Conservation (phyloP, 2,888 invertebrate genomes). For the Augochlorella aurata region DNA sequence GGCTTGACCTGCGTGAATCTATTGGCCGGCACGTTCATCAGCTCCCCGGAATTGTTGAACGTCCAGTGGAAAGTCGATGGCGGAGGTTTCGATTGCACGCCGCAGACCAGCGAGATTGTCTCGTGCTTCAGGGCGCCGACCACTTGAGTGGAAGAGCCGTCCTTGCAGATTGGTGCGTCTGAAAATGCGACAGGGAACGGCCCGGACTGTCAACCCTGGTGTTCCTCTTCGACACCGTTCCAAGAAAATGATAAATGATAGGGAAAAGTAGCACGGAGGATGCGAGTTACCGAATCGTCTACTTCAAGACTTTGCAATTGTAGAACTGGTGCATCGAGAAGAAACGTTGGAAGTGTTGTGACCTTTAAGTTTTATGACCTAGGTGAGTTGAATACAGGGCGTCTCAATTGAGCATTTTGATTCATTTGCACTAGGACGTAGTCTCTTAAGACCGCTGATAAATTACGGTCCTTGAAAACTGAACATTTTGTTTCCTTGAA, state of each 20-base stretch:
- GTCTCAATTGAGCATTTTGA: too few relatives aligned
- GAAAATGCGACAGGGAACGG: conserved; percentile 44
- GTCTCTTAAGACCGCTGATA: too few relatives aligned
- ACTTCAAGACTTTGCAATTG: too few relatives aligned
- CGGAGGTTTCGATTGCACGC: conserved; percentile 93
- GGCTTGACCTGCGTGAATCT: conserved; percentile 82
- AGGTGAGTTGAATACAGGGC: too few relatives aligned
- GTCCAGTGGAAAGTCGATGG: conserved; percentile 94
- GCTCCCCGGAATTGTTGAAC: conserved; percentile 94
- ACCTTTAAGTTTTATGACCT: too few relatives aligned
- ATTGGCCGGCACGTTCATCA: conserved; percentile 88
- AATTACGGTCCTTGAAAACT: too few relatives aligned
- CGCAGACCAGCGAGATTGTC: conserved; percentile 91
- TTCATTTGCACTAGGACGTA: too few relatives aligned
- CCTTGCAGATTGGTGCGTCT: conserved; percentile 78
- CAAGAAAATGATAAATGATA: background rate
- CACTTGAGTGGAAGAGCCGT: conserved; percentile 89
- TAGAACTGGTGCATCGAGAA: too few relatives aligned
- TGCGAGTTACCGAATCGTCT: too few relatives aligned
- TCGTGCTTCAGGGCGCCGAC: conserved; percentile 94
- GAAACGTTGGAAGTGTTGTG: too few relatives aligned
- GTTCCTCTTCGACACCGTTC: background rate
- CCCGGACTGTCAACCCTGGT: conserved; percentile 8
- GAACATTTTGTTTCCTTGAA: too few relatives aligned
- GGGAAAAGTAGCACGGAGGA: background rate